These are phyloP conservation scores for Phaonia tiefii DNA, from an alignment of 2,888 invertebrate genomes.

Conservation along the genomic window DNA sequence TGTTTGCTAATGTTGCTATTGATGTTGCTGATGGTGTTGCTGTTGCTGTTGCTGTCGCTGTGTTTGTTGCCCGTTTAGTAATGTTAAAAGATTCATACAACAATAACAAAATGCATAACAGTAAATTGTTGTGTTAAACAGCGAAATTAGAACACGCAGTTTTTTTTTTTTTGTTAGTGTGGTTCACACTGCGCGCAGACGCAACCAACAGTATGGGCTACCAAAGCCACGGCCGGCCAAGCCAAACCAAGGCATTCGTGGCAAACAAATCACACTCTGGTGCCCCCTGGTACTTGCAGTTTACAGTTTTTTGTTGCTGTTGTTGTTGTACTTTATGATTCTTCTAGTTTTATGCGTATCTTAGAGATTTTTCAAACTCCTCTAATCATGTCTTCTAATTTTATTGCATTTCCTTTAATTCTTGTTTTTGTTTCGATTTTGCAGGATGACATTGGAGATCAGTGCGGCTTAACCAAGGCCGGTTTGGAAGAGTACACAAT, in stretches of 20 bases:
- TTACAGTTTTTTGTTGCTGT: neutral
- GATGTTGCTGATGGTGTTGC: neutral
- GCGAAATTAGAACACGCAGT: conserved; percentile 65
- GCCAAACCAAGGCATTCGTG: conserved; percentile 16
- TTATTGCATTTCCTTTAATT: conserved; percentile 50
- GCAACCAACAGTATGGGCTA: no score
- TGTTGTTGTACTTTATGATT: conserved; percentile 29
- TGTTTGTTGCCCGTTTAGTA: conserved; percentile 32
- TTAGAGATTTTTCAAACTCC: conserved; percentile 3
- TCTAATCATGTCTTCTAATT: conserved; percentile 34
- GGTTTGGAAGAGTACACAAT: conserved; percentile 88
- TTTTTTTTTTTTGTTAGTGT: no score
- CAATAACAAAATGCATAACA: conserved; percentile 54
- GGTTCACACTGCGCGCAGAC: no score
- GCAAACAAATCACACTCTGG: conserved; percentile 25
- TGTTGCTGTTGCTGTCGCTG: conserved; percentile 26
- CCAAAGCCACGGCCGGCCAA: neutral
- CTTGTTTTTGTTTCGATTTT: conserved; percentile 21
- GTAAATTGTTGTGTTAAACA: conserved; percentile 54
- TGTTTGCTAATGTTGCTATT: neutral
- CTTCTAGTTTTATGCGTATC: conserved; percentile 29
- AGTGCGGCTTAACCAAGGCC: conserved; percentile 83
- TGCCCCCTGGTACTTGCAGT: no score
- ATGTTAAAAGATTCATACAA: conserved; percentile 38
- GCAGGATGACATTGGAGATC: conserved; percentile 79